Base-by-base conservation (phyloP, 2,888 invertebrate genomes). In the Aphrophora alni region DNA sequence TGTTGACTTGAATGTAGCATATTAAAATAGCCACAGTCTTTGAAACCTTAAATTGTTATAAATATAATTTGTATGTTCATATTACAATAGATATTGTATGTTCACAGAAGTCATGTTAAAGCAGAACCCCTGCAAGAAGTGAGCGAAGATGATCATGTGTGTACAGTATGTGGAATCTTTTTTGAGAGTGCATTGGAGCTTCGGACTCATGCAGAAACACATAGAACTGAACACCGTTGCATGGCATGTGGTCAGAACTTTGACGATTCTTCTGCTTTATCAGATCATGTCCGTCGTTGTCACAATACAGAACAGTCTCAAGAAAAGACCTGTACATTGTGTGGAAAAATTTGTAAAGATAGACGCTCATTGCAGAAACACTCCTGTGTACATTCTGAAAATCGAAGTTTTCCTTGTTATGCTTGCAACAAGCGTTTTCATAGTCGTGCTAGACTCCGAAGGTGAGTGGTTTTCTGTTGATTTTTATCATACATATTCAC, bases 141-240 rank as follows among this genome's bases (percentile, higher is more conserved):
- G 87, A 88, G 88, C 14, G 88, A 88, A 76, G 87, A 87, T 81
- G 91, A 90, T 81, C 94, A 95, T 87, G 91, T 93, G 83, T 96
- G 95, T 87, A 94, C 93, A 87, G 94, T 93, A 51, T 95, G 95
- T 87, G 95, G 95, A 73, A 94, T 95, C 88, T 91, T 91, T 82
- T 95, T 95, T 87, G 90, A 92, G 69, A 94, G 94, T 89, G 94
- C 94, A 77, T 88, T 94, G 85, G 94, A 94, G 87, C 90, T 95
- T 84, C 89, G 95, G 71, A 94, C 95, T 25, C 95, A 95, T 88
- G 94, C 95, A 0, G 95, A 95, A 89, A 90, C 93, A 5, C 95
- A 95, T 88, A n/a, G 59, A 3, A 21, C 59, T 21, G 59, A 24
- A 44, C 78, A 79, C 12, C 78, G 78, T 10, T 79, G 84, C 80